These are phyloP conservation scores for Grammomys dolichurus DNA, from an alignment of 2,113 vertebrate genomes.

Conservation along the genomic window DNA sequence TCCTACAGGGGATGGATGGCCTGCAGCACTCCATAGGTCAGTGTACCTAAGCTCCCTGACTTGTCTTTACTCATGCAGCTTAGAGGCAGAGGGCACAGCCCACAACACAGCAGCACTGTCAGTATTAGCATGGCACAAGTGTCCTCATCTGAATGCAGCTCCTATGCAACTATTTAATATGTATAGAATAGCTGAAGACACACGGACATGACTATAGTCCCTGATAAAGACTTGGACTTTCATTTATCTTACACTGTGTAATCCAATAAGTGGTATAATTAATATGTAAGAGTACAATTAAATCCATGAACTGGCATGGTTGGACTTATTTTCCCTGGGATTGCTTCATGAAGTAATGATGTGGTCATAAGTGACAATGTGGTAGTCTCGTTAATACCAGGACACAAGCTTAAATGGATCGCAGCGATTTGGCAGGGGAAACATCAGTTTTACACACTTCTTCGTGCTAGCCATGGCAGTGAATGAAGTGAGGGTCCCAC, in stretches of 20 bases:
- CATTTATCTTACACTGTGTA: background rate
- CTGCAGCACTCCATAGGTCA: background rate
- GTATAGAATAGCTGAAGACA: background rate
- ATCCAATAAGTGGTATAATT: background rate
- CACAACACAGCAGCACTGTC: too few relatives aligned
- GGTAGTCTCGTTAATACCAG: background rate
- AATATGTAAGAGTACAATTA: background rate
- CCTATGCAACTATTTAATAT: background rate
- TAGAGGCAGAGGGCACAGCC: too few relatives aligned
- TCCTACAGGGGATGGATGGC: background rate
- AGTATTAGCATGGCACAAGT: background rate
- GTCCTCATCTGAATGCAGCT: background rate
- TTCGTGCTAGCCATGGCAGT: background rate
- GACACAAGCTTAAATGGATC: background rate
- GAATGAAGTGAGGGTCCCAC: background rate
- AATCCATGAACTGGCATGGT: too few relatives aligned
- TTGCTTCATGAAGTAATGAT: background rate
- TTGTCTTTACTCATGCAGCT: background rate
- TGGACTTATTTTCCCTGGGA: background rate
- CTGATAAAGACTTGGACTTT: background rate
- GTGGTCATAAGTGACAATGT: background rate
- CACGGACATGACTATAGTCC: fast-evolving
- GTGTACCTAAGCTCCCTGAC: too few relatives aligned
- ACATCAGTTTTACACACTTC: background rate
- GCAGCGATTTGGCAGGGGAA: background rate